Evolutionary conservation across 92 coral and sea anemone species (phyloP), one percentile per base, ranked within the genome.

Genomic region (Actinernus sp.): DNA sequence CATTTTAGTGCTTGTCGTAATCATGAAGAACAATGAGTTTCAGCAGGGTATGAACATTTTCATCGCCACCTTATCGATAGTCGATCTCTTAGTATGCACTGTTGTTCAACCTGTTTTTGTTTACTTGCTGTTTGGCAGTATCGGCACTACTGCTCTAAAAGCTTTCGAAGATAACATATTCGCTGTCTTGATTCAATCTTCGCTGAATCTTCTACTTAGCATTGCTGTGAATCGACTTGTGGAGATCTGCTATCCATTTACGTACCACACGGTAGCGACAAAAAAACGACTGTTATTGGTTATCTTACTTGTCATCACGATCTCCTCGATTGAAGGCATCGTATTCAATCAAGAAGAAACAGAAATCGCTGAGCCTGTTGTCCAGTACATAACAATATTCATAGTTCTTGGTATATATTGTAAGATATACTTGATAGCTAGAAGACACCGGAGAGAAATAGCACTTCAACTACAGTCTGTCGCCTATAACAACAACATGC

Each of bases 41-140:
- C 79, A 71, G 19, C 74, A 76, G 26, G 91, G 91, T 13, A 58
- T 85, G 28, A 78, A 79, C 48, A 27, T 85, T 25, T 48, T 85
- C 48, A 78, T 85, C 6, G 91, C 77, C 13, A 64, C 86, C 1
- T 39, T 85, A n/a, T 67, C 86, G 17, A 30, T 45, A 0, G 63
- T 82, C 11, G 86, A 85, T 52, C 53, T 85, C 20, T 34, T 61
- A 32, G 82, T 71, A 44, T 85, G 91, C 30, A 21, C 32, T 22
- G 30, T 78, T 13, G 82, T 70, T 1, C 91, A 85, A 18, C 91
- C 91, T 3, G 70, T 85, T 31, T 85, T 78, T 16, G 61, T 85
- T 31, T 71, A 63, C 38, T 32, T 4, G 41, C 41, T 36, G 7
- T 36, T 7, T 14, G 14, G 14, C 7, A 14, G 14, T 14, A 24